These are phyloP conservation scores for Tursiops truncatus DNA, from an alignment of 2,113 vertebrate genomes.

Conservation along the genomic window DNA sequence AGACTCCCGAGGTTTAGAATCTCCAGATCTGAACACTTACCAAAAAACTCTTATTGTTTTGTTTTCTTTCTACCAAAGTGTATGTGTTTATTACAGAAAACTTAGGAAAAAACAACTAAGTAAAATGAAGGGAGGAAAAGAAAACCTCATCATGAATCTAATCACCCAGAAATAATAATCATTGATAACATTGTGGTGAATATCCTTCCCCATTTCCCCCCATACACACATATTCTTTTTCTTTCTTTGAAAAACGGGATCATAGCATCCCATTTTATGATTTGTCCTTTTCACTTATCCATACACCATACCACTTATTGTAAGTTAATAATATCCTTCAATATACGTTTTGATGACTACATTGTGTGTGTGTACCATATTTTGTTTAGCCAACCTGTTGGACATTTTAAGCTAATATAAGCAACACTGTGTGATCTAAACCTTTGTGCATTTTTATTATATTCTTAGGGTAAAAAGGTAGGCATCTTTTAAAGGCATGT, in stretches of 20 bases:
- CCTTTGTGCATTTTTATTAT: not conserved
- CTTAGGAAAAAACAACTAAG: not conserved
- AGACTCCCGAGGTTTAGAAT: not conserved
- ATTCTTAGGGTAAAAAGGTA: constrained; percentile 12
- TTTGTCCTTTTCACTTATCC: not conserved
- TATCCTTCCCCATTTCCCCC: not conserved
- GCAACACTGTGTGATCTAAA: not conserved
- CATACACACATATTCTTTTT: not conserved
- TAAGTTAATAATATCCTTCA: not conserved
- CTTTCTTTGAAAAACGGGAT: not conserved
- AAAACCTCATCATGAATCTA: not conserved
- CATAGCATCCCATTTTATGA: not conserved
- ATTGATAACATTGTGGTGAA: not conserved
- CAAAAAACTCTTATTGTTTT: not conserved
- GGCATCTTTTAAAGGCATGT: not conserved
- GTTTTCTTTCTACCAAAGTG: not conserved
- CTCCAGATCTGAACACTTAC: not conserved
- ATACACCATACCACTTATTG: not conserved
- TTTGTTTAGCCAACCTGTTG: not conserved
- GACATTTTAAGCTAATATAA: not conserved
- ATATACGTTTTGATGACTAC: not conserved
- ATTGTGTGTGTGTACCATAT: not conserved
- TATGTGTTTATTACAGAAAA: not conserved
- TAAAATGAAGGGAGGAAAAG: not conserved
- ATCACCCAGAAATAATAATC: constrained; percentile 11